phyloP scores from a whole-genome alignment of 2,113 vertebrate species.

The Platichthys stellatus region DNA sequence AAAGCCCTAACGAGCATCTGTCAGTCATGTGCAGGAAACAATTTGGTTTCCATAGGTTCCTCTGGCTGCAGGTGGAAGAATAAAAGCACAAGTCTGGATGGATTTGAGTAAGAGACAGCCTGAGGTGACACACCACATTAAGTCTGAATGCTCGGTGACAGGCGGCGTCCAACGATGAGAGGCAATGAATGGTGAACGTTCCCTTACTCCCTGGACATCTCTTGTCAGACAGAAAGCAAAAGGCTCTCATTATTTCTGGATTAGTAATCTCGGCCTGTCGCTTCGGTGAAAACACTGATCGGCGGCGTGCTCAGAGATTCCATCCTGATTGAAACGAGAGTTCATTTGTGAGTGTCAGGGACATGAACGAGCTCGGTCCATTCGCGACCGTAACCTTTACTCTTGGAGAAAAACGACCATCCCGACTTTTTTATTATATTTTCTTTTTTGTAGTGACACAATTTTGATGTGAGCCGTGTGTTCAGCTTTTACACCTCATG shows the following conservation, averaged over 20 bases:
- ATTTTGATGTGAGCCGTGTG: neutral
- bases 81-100: constrained; percentile 25
- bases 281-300: constrained; percentile 31
- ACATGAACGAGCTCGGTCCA: constrained; percentile 7
- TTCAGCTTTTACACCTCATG: neutral
- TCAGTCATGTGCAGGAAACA: constrained; percentile 22
- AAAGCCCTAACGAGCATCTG: constrained; percentile 39
- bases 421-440: neutral
- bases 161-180: constrained; percentile 41
- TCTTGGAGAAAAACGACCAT: neutral
- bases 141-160: constrained; percentile 56
- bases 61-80: constrained; percentile 33
- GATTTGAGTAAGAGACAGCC: constrained; percentile 53
- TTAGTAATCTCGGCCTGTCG: constrained; percentile 41
- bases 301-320: constrained; percentile 11
- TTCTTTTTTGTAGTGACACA: neutral
- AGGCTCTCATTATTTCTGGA: constrained; percentile 44
- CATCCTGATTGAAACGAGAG: constrained; percentile 29
- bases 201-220: constrained; percentile 40
- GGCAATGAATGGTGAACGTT: constrained; percentile 37
- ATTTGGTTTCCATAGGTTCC: constrained; percentile 29
- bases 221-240: constrained; percentile 47
- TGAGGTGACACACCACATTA: constrained; percentile 51
- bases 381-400: constrained; percentile 2
- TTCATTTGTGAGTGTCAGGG: neutral